Conservation (phyloP, 2,888 invertebrate species). For the Protodeltote pygarga region DNA sequence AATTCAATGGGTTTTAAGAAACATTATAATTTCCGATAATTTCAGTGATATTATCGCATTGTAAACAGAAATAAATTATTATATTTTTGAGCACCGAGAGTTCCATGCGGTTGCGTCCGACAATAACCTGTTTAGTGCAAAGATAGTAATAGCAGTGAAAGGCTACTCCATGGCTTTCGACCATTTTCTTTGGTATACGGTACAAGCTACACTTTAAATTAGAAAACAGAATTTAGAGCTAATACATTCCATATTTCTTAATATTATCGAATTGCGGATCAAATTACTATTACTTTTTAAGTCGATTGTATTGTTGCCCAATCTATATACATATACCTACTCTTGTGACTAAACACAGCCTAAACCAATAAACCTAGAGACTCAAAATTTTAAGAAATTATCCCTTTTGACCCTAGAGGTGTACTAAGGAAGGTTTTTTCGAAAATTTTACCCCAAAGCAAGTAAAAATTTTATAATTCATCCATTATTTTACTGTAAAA, state of each 20-base stretch:
- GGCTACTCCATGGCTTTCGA: conserved; percentile 32
- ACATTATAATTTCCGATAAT: neutral
- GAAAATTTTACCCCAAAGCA: no score
- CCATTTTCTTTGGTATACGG: conserved; percentile 21
- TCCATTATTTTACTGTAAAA: no score
- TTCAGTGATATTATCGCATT: neutral
- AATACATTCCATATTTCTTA: conserved; percentile 32
- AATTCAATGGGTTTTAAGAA: conserved; percentile 16
- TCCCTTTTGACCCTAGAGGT: no score
- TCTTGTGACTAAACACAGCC: no score
- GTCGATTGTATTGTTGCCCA: conserved; percentile 2
- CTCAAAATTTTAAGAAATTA: no score
- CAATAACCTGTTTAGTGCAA: conserved; percentile 12
- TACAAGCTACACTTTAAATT: conserved; percentile 20
- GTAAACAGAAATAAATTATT: conserved; percentile 9
- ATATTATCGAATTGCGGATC: conserved; percentile 15
- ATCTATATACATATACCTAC: no score
- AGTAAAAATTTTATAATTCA: no score
- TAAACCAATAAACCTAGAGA: no score
- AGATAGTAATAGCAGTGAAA: conserved; percentile 38
- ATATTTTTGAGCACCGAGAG: neutral
- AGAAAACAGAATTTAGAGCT: conserved; percentile 30
- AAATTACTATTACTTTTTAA: conserved; percentile 19
- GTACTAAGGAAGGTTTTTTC: no score
- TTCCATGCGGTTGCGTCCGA: neutral